Evolutionary conservation across 1,140 invertebrate genomes (phyloP), one percentile per base, ranked within the genome.

Genomic region (Drosophila prosaltans): DNA sequence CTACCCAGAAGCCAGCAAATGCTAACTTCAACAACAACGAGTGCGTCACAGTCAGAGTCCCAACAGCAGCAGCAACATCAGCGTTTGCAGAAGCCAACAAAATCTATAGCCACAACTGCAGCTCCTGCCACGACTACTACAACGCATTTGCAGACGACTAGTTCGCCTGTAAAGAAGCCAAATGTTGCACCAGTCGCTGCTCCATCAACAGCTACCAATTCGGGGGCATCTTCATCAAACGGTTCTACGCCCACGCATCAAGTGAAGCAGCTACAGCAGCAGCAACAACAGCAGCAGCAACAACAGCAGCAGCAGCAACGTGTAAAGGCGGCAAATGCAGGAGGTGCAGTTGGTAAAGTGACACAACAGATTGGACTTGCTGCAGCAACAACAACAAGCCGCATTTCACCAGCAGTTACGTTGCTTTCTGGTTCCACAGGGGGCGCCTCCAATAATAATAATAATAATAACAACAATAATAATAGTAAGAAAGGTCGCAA

Each of bases 241-340:
- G 78, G 78, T 2, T 89, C 84, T 8, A 89, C 84, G 48, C 84
- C 84, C 21, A 89, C 85, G 5, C 84, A 84, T 59, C 69, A 77
- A 54, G 40, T 28, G 0, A 71, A 70, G 43, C 16, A 40, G 10
- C 55, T 32, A 26, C 11, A 24, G 8, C 32, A 11, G 21, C 63
- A 24, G 21, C 48, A 57, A 26, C 48, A 73, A 1, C 61, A 32
- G 8, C 59, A 68, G 11, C 32, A 61, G 7, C 65, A 68, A 51
- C 45, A 40, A 24, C 45, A 21, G 6, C 40, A 57, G 8, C 72
- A 70, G 41, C 51, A 55, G 32, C 62, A 51, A 43, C 30, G 9
- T 65, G 59, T 43, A 8, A 67, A 30, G 40, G 32, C 43, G 66
- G 26, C 41, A 45, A 72, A 16, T 55, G 61, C 21, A 26, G 48